These are phyloP conservation scores for Leptinotarsa undecemlineata DNA, from an alignment of 1,140 invertebrate species.

Conservation along the genomic window DNA sequence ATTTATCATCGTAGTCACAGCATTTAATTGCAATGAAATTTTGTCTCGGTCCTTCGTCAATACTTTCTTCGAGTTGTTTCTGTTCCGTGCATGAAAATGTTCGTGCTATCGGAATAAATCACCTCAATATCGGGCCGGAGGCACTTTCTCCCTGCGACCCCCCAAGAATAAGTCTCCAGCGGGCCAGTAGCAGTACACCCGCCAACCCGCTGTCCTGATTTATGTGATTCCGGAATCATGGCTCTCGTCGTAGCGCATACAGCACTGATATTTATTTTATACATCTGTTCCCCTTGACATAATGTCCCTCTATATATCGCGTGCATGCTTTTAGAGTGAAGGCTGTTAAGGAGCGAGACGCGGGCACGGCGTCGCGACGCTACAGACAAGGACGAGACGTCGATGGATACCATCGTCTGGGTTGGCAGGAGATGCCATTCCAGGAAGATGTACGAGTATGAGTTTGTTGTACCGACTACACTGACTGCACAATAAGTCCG, in stretches of 20 bases:
- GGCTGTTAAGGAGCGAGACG: conserved; percentile 55
- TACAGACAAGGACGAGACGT: conserved; percentile 36
- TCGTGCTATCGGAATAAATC: neutral
- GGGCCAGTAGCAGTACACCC: conserved; percentile 17
- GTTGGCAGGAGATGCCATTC: conserved; percentile 51
- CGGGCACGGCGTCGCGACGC: conserved; percentile 38
- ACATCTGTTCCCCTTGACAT: conserved; percentile 60
- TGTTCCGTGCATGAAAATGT: too few species aligned
- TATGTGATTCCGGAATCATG: conserved; percentile 59
- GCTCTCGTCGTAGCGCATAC: conserved; percentile 55
- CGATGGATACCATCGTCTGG: conserved; percentile 44
- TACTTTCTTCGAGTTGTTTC: too few species aligned
- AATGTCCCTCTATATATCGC: conserved; percentile 59
- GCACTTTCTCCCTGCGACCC: conserved; percentile 7
- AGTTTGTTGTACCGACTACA: conserved; percentile 53
- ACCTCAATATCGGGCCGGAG: conserved; percentile 8
- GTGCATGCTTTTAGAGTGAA: conserved; percentile 59
- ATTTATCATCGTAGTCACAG: too few species aligned
- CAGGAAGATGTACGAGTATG: conserved; percentile 55
- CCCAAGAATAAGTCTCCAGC: conserved; percentile 17
- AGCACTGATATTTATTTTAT: conserved; percentile 59
- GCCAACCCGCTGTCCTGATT: conserved; percentile 46
- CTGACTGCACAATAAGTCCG: conserved; percentile 16
- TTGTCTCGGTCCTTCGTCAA: too few species aligned
- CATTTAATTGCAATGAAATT: too few species aligned